Conservation (phyloP, 1,140 invertebrate species). For the Drosophila micromelanica region DNA sequence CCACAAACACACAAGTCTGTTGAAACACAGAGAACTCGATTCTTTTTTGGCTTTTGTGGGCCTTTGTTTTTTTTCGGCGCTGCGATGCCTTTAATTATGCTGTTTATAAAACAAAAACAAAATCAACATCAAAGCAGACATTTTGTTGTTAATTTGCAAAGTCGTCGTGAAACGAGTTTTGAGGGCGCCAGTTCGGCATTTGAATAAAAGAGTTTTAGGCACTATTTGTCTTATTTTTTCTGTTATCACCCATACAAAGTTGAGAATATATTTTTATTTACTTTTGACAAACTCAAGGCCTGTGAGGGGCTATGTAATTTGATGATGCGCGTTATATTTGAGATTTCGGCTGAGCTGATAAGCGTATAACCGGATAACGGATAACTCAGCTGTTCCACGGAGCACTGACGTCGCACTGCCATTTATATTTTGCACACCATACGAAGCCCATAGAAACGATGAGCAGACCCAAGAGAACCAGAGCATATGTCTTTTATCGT, state of each 20-base stretch:
- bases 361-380: constrained; percentile 17
- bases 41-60: constrained; percentile 27
- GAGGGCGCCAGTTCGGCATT: constrained; percentile 18
- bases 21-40: constrained; percentile 47
- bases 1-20: constrained; percentile 27
- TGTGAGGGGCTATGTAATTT: background rate
- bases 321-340: constrained; percentile 3
- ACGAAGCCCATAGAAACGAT: constrained; percentile 8
- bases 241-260: constrained; percentile 23
- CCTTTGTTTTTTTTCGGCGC: constrained; percentile 30
- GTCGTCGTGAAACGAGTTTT: constrained; percentile 27
- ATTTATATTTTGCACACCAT: constrained; percentile 6
- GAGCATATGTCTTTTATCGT: constrained; percentile 71
- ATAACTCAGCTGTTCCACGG: constrained; percentile 35
- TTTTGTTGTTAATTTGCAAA: constrained; percentile 31
- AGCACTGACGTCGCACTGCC: constrained; percentile 36
- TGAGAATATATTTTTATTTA: constrained; percentile 8
- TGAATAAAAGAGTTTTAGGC: constrained; percentile 9
- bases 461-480: constrained; percentile 10
- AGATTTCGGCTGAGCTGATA: constrained; percentile 18
- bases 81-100: constrained; percentile 44
- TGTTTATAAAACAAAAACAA: constrained; percentile 31
- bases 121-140: constrained; percentile 9
- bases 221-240: constrained; percentile 24
- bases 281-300: constrained; percentile 15